A percentile compares a stretch with the other conserved stretches of the same genome.
Conservation (phyloP, 2,888 invertebrate genomes). For the Pseudococcus longispinus region DNA sequence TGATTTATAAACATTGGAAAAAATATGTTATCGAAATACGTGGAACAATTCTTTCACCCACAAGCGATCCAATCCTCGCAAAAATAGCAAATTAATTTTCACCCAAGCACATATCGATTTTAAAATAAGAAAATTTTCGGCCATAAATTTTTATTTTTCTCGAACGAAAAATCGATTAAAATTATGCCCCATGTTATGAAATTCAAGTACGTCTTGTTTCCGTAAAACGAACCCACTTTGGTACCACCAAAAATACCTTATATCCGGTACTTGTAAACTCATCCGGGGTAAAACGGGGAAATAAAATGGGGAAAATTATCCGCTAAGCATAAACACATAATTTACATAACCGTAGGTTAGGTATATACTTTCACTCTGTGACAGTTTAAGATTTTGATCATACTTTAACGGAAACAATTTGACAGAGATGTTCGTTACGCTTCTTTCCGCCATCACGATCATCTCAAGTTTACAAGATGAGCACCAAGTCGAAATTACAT, state of each 20-base stretch:
- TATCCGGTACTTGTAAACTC: background rate
- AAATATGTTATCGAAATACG: conserved; percentile 10
- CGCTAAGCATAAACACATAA: background rate
- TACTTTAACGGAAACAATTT: conserved; percentile 1
- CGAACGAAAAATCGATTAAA: background rate
- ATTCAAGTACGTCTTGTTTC: background rate
- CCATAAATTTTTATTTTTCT: too few relatives aligned
- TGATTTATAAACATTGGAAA: conserved; percentile 40
- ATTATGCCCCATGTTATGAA: background rate
- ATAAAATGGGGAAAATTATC: background rate
- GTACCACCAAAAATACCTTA: background rate
- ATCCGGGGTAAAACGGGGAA: background rate
- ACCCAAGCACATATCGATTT: background rate
- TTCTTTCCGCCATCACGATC: background rate
- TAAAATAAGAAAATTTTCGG: background rate
- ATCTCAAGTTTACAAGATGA: conserved; percentile 5
- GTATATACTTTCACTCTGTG: conserved; percentile 22
- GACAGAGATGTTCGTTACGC: conserved; percentile 29
- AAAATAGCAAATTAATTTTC: background rate
- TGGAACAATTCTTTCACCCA: background rate
- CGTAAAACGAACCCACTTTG: background rate
- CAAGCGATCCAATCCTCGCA: background rate
- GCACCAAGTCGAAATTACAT: background rate
- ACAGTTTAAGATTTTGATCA: conserved; percentile 35
- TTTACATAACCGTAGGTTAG: background rate